phyloP scores from a whole-genome alignment of 2,113 vertebrate genomes.

The Pelmatolapia mariae region DNA sequence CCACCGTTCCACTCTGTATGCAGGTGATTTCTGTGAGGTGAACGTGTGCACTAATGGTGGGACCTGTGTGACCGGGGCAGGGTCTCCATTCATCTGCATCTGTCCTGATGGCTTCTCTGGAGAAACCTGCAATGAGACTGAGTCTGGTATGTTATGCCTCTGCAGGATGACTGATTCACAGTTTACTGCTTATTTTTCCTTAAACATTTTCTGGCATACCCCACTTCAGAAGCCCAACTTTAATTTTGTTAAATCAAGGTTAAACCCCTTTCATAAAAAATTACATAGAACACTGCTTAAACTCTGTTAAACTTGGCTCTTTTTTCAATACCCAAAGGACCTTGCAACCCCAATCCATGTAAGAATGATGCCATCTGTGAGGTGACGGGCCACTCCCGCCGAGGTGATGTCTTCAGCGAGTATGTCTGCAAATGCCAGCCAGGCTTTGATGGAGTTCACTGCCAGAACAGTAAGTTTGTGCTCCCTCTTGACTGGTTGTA shows the following conservation, averaged over 20 bases:
- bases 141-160: conserved; percentile 71
- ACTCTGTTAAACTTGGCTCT: background rate
- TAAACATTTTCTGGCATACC: background rate
- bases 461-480: conserved; percentile 83
- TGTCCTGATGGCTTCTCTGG: conserved; percentile 85
- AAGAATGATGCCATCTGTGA: conserved; percentile 78
- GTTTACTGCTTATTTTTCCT: background rate
- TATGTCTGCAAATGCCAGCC: conserved; percentile 82
- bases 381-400: conserved; percentile 40
- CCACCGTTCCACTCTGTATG: background rate
- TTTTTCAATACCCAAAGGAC: conserved; percentile 61
- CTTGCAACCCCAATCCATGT: conserved; percentile 89
- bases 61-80: conserved; percentile 78
- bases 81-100: conserved; percentile 82
- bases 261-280: background rate
- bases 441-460: conserved; percentile 83
- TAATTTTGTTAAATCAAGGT: background rate
- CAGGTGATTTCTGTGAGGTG: conserved; percentile 83
- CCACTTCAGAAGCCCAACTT: background rate
- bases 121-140: conserved; percentile 83
- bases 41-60: conserved; percentile 86
- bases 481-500: background rate
- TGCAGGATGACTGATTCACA: background rate
- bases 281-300: background rate
- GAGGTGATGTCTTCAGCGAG: conserved; percentile 84